phyloP scores from a whole-genome alignment of 2,113 vertebrate species.

The Capreolus pygargus region DNA sequence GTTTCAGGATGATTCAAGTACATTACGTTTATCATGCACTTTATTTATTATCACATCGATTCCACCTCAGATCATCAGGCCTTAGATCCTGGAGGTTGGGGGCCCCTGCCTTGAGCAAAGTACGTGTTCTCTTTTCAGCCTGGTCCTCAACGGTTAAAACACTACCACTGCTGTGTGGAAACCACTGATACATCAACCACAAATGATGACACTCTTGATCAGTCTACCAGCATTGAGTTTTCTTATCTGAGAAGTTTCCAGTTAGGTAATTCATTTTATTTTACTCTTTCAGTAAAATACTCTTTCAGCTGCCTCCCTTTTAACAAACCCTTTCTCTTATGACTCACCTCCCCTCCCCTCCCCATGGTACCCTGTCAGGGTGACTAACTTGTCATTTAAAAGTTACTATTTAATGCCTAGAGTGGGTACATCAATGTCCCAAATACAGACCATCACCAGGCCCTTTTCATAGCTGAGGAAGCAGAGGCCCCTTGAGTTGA shows the following conservation, averaged over 20 bases:
- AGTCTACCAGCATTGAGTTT: not conserved
- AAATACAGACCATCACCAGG: not conserved
- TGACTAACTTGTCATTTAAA: not conserved
- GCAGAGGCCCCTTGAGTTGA: not conserved
- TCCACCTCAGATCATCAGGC: not conserved
- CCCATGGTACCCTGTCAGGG: not conserved
- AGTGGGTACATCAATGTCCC: not conserved
- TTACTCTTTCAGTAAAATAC: not conserved
- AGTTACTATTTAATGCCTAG: not conserved
- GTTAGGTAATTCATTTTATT: not conserved
- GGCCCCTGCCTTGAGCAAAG: not conserved
- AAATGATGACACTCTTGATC: not conserved
- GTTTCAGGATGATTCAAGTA: not conserved
- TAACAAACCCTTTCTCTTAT: not conserved
- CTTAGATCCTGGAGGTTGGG: not conserved
- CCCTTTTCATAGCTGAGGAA: not conserved
- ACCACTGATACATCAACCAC: not conserved
- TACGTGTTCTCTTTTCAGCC: not conserved
- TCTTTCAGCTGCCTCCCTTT: not conserved
- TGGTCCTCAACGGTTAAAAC: not conserved
- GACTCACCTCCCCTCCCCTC: rapidly evolving
- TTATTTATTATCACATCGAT: not conserved
- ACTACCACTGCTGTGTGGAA: not conserved
- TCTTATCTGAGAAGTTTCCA: not conserved
- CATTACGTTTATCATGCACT: not conserved